Evolutionary conservation across 1,140 invertebrate genomes (phyloP), one percentile per base, ranked within the genome.

Genomic region (Scaptomyza graminum): DNA sequence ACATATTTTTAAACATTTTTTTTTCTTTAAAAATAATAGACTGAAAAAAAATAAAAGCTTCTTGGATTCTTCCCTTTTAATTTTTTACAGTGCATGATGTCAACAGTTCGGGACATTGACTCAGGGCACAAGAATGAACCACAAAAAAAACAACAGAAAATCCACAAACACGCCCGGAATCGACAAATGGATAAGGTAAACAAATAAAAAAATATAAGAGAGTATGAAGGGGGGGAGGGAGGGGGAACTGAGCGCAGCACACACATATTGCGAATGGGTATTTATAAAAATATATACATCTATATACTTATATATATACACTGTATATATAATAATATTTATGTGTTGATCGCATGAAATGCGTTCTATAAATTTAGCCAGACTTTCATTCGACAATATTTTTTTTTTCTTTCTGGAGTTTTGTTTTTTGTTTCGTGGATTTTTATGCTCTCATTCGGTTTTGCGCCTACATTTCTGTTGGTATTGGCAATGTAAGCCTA

Each of bases 301-400:
- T 62, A 63, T 59, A 31, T 18, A 28, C n/a, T n/a, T 28, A 37
- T 56, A 16, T 28, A 50, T 72, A 41, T 41, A 22, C 51, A 74
- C 37, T 77, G 70, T 80, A 64, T 67, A 83, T 69, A 78, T 81
- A 85, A 87, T 87, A 85, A 85, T 87, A 85, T 85, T 85, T 85
- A 85, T 85, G 82, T 82, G 82, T 81, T 87, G 82, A 85, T 87
- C 75, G 78, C 78, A 87, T 85, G 82, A 85, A 85, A 87, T 85
- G 82, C 66, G 82, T 70, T 81, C 74, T 69, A 81, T 85, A 87
- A 75, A 87, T 85, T 87, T 87, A 78, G 84, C 75, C 61, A 41
- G 74, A 70, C 65, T 74, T 79, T 68, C 76, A 71, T 82, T 82
- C 74, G 65, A 65, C 76, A 73, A 51, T 49, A 66, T 78, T 81